Conservation (phyloP, 1,140 invertebrate genomes). For the Heliconius eleuchia region DNA sequence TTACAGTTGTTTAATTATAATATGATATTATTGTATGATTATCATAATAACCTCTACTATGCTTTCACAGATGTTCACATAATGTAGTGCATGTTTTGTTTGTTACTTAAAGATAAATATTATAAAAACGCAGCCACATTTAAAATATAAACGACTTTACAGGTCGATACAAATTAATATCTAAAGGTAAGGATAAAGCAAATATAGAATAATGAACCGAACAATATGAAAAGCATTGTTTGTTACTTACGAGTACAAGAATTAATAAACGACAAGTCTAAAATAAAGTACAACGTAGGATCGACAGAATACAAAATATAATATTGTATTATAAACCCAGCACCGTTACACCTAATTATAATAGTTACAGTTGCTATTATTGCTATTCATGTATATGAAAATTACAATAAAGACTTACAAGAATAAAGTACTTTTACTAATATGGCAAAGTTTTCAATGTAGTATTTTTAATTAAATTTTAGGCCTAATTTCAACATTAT, state of each 20-base stretch:
- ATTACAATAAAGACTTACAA: constrained; percentile 77
- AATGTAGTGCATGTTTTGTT: constrained; percentile 47
- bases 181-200: constrained; percentile 51
- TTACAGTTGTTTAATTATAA: no score
- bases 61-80: constrained; percentile 34
- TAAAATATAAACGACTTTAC: constrained; percentile 46
- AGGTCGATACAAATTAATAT: constrained; percentile 47
- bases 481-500: constrained; percentile 68
- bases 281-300: constrained; percentile 74
- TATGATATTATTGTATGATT: not conserved
- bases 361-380: constrained; percentile 70
- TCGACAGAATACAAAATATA: constrained; percentile 74
- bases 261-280: constrained; percentile 70
- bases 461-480: constrained; percentile 66
- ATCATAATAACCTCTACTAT: constrained; percentile 25
- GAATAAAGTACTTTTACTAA: constrained; percentile 79
- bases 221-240: constrained; percentile 72
- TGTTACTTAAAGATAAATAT: constrained; percentile 50
- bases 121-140: constrained; percentile 47
- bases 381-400: constrained; percentile 69
- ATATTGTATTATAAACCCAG: constrained; percentile 75
- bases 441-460: constrained; percentile 82
- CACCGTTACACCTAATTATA: constrained; percentile 78
- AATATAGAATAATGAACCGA: constrained; percentile 72
- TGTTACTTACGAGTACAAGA: constrained; percentile 61